These are phyloP conservation scores for Catalaphyllia jardinei DNA, from an alignment of 64 coral and sea anemone genomes.

Conservation along the genomic window DNA sequence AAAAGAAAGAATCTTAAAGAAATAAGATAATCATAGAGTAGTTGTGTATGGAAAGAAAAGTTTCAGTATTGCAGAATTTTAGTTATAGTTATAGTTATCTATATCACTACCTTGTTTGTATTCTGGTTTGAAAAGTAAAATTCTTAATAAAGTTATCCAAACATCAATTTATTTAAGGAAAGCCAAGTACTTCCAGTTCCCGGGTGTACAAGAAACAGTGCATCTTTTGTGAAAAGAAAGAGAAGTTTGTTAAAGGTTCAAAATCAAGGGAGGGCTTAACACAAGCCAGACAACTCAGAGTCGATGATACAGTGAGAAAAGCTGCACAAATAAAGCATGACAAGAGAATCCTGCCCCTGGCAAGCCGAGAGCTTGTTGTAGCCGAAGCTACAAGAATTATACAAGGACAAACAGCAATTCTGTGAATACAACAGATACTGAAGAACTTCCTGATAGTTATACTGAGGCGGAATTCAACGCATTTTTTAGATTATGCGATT, in stretches of 20 bases:
- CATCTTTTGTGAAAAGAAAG: conserved; percentile 31
- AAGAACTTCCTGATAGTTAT: neutral
- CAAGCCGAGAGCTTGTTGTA: conserved; percentile 29
- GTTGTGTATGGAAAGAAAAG: no score
- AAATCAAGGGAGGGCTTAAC: conserved; percentile 41
- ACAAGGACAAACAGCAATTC: conserved; percentile 21
- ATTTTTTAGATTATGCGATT: conserved; percentile 5
- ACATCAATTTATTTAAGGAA: no score
- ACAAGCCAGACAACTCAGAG: conserved; percentile 28
- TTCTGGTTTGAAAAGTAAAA: no score
- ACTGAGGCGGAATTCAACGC: neutral
- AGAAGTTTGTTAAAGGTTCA: conserved; percentile 4
- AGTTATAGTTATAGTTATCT: no score
- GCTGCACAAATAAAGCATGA: no score
- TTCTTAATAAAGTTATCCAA: no score
- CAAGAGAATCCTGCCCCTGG: conserved; percentile 27
- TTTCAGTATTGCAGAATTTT: no score
- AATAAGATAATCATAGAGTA: no score
- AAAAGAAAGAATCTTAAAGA: no score
- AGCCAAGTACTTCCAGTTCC: neutral
- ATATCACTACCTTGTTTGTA: no score
- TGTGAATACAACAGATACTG: neutral
- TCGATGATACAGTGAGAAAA: no score
- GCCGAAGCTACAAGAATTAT: conserved; percentile 50
- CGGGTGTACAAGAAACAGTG: conserved; percentile 12